Evolutionary conservation across 2,113 vertebrate genomes (phyloP).

Genomic region (Brachyhypopomus gauderio): DNA sequence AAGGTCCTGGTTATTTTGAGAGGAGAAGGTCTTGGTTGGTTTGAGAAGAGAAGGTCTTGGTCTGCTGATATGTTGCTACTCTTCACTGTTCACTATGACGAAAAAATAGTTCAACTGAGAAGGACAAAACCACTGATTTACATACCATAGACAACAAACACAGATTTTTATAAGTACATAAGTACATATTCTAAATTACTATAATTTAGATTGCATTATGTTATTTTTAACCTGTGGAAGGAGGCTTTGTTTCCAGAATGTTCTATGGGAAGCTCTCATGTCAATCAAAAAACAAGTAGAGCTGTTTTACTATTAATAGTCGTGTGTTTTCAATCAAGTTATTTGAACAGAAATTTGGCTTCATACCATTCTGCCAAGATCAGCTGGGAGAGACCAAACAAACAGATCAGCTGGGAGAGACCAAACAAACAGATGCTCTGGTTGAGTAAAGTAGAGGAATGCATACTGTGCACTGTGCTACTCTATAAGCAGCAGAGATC

Average conservation of each 20-base stretch:
- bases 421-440: too few species aligned
- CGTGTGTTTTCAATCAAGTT: background rate
- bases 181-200: constrained; percentile 45
- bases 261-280: background rate
- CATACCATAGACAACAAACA: background rate
- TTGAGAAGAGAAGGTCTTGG: too few species aligned
- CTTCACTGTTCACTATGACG: background rate
- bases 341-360: background rate
- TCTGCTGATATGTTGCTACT: too few species aligned
- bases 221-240: constrained; percentile 20
- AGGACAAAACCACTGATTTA: background rate
- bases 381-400: too few species aligned
- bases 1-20: too few species aligned
- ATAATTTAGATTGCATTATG: constrained; percentile 40
- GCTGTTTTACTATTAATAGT: background rate
- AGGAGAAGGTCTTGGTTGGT: too few species aligned
- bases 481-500: background rate
- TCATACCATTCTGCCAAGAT: too few species aligned
- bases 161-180: constrained; percentile 19
- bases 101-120: background rate
- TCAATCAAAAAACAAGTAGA: constrained; percentile 12
- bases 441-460: too few species aligned
- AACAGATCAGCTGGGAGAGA: too few species aligned
- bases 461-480: too few species aligned
- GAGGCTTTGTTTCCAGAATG: constrained; percentile 7